phyloP scores from a whole-genome alignment of 2,797 vertebrate genomes.

The Centropyge bicolor region DNA sequence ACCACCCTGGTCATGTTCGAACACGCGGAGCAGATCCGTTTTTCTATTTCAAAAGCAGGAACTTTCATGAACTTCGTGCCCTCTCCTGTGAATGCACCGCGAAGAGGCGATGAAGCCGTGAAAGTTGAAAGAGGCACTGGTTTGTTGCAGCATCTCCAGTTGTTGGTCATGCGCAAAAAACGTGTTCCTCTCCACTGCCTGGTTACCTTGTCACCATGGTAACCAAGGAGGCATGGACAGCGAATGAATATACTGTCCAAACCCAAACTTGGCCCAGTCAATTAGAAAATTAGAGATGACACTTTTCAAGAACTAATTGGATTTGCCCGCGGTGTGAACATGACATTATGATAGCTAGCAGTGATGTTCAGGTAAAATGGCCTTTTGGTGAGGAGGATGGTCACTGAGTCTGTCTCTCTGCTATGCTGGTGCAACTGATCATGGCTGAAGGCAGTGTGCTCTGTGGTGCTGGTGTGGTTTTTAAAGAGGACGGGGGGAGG shows the following conservation, averaged over 20 bases:
- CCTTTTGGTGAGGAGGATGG: conserved; percentile 36
- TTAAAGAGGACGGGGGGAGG: conserved; percentile 38
- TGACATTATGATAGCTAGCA: neutral
- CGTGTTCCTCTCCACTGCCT: no score
- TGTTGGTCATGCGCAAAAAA: conserved; percentile 15
- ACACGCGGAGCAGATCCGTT: conserved; percentile 12
- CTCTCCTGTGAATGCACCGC: neutral
- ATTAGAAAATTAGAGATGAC: neutral
- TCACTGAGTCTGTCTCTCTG: conserved; percentile 58
- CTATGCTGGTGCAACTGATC: conserved; percentile 81
- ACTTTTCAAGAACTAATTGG: neutral
- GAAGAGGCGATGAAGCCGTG: neutral
- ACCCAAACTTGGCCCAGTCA: neutral
- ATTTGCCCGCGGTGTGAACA: conserved; percentile 30
- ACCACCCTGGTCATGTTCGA: conserved; percentile 3
- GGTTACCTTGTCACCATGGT: neutral
- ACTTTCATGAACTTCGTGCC: neutral
- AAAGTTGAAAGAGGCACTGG: neutral
- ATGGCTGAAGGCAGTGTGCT: conserved; percentile 81
- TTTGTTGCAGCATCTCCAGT: conserved; percentile 2
- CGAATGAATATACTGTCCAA: neutral
- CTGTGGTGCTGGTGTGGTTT: conserved; percentile 77
- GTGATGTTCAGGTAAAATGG: conserved; percentile 30
- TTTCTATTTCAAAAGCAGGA: neutral
- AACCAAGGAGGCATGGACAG: neutral